Evolutionary conservation across 1,140 invertebrate species (phyloP).

Genomic region (Paramacrobiotus metropolitanus): DNA sequence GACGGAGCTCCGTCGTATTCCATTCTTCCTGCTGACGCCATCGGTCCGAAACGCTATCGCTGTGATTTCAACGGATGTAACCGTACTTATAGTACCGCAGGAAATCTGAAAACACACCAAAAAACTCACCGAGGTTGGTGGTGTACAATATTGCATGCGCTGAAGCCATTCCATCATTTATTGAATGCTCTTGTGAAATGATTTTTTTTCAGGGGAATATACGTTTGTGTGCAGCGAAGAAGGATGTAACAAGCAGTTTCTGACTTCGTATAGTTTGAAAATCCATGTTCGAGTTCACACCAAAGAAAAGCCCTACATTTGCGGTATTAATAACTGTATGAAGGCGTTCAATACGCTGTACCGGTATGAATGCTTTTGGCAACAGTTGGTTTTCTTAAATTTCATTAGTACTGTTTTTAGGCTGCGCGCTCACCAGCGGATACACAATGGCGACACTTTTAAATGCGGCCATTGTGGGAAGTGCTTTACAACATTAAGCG

Average conservation of each 20-base stretch:
- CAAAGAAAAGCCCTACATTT: constrained; percentile 65
- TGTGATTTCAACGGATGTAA: constrained; percentile 72
- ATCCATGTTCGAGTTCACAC: constrained; percentile 84
- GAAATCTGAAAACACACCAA: constrained; percentile 77
- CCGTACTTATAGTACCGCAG: constrained; percentile 72
- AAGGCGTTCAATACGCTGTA: constrained; percentile 86
- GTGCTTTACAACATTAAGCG: constrained; percentile 75
- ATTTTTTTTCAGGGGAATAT: constrained; percentile 51
- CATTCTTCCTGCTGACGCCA: background rate
- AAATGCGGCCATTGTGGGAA: constrained; percentile 71
- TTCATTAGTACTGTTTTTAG: too few relatives aligned
- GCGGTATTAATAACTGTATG: constrained; percentile 37
- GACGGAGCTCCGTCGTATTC: too few relatives aligned
- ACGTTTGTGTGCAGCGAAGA: constrained; percentile 67
- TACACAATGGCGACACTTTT: constrained; percentile 84
- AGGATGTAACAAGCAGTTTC: constrained; percentile 69
- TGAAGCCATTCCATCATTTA: background rate
- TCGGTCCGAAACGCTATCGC: constrained; percentile 34
- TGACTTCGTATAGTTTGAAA: constrained; percentile 80
- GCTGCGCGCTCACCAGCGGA: constrained; percentile 63
- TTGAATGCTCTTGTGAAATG: background rate
- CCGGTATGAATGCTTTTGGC: constrained; percentile 28
- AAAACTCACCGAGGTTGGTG: constrained; percentile 72
- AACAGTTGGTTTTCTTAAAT: too few relatives aligned
- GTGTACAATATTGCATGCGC: background rate